These are phyloP conservation scores for Glyptemys insculpta DNA, from an alignment of 2,797 vertebrate genomes.

Conservation along the genomic window DNA sequence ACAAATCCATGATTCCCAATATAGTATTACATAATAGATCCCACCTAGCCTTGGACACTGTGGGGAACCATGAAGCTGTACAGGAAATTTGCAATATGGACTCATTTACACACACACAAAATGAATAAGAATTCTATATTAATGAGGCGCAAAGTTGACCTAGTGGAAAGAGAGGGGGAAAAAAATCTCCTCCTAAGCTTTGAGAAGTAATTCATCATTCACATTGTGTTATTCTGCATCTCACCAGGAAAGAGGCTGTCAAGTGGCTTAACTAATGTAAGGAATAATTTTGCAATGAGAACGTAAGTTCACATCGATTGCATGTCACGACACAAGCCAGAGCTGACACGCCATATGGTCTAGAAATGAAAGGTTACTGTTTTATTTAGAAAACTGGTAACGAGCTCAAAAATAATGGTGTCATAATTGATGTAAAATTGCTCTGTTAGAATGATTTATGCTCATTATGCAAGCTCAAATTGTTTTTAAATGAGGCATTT, in stretches of 20 bases:
- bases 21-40: neutral
- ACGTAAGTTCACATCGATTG: neutral
- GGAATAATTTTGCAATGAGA: slow-evolving; percentile 24
- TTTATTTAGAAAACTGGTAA: slow-evolving; percentile 73
- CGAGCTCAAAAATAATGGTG: slow-evolving; percentile 66
- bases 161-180: neutral
- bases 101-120: neutral
- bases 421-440: slow-evolving; percentile 74
- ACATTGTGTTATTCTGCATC: neutral
- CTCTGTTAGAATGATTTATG: slow-evolving; percentile 73
- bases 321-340: neutral
- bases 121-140: neutral
- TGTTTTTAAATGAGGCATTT: slow-evolving; percentile 69
- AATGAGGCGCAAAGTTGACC: neutral
- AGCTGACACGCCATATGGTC: neutral
- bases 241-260: neutral
- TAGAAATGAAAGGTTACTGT: slow-evolving; percentile 51
- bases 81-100: neutral
- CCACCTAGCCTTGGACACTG: neutral
- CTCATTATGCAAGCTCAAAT: slow-evolving; percentile 66
- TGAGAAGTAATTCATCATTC: neutral
- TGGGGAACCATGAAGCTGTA: neutral
- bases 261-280: neutral
- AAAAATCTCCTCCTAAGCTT: neutral
- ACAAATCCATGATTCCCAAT: neutral